phyloP scores from a whole-genome alignment of 1,140 invertebrate species.

The Gonioctena quinquepunctata region DNA sequence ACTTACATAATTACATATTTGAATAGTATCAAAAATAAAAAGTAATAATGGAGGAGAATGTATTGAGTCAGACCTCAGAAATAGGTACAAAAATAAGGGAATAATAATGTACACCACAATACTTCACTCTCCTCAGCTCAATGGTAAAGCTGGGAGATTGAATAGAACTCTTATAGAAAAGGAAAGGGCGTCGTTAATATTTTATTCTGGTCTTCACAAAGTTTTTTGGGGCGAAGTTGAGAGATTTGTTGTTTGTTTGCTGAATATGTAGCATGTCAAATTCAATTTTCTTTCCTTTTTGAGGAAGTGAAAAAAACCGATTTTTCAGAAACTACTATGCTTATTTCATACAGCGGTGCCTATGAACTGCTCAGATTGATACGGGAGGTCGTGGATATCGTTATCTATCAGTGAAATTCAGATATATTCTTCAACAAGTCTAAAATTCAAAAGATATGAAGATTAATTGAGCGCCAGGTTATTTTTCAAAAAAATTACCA shows the following conservation, averaged over 20 bases:
- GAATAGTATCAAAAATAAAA: not conserved
- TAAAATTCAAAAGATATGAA: too few relatives aligned
- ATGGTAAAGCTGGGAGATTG: constrained; percentile 52
- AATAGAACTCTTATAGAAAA: constrained; percentile 50
- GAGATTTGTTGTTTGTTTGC: constrained; percentile 32
- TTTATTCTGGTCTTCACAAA: constrained; percentile 31
- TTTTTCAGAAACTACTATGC: too few relatives aligned
- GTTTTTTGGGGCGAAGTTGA: constrained; percentile 49
- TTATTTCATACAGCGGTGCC: too few relatives aligned
- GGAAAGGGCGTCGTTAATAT: constrained; percentile 42
- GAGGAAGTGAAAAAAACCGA: too few relatives aligned
- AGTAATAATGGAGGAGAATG: constrained; percentile 36
- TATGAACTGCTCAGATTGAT: too few relatives aligned
- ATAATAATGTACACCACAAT: constrained; percentile 30
- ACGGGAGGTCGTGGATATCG: too few relatives aligned
- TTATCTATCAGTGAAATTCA: too few relatives aligned
- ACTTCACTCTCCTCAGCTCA: constrained; percentile 50
- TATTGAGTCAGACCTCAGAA: constrained; percentile 25
- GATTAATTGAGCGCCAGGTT: too few relatives aligned
- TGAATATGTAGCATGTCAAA: too few relatives aligned
- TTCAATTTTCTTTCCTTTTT: too few relatives aligned
- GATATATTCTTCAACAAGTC: too few relatives aligned
- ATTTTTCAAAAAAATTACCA: too few relatives aligned
- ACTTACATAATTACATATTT: constrained; percentile 40
- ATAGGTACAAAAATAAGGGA: constrained; percentile 32